A percentile compares a stretch with the other conserved stretches of the same genome.
phyloP scores from a whole-genome alignment of 1,140 invertebrate species.

The Calliopsis andreniformis region DNA sequence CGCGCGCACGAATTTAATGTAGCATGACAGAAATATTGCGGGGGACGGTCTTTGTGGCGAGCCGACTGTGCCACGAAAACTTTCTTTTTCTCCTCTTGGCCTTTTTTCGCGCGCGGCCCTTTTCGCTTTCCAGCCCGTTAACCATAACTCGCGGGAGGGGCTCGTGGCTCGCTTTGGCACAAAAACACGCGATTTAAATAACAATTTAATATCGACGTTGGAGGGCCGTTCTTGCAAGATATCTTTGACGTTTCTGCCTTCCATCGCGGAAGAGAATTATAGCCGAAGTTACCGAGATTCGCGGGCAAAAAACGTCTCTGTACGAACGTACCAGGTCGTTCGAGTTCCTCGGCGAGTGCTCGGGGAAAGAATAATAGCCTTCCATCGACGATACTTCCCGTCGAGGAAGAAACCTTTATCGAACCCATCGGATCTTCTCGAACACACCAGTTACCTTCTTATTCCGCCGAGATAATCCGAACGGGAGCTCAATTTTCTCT shows the following conservation, averaged over 20 bases:
- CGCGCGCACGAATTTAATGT: constrained; percentile 41
- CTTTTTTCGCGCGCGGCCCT: not conserved
- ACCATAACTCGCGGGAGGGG: constrained; percentile 2
- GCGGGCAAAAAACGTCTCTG: not conserved
- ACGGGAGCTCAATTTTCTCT: not conserved
- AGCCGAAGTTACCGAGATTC: not conserved
- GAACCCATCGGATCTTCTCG: not conserved
- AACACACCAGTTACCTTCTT: not conserved
- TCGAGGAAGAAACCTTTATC: not conserved
- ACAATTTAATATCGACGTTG: constrained; percentile 17
- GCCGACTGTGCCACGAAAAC: not conserved
- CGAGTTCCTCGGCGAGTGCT: no score
- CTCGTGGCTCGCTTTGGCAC: no score
- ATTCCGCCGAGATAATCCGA: not conserved
- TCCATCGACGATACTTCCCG: no score
- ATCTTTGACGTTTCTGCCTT: not conserved
- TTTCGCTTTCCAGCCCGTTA: constrained; percentile 21
- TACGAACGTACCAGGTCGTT: not conserved
- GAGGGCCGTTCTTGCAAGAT: not conserved
- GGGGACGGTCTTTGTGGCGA: constrained; percentile 2
- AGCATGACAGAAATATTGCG: constrained; percentile 38
- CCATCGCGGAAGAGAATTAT: not conserved
- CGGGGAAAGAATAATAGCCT: no score
- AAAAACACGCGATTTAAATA: constrained; percentile 22
- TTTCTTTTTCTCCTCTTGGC: not conserved